Base-by-base conservation (phyloP, 2,113 vertebrate genomes). In the Odontophorus gujanensis region DNA sequence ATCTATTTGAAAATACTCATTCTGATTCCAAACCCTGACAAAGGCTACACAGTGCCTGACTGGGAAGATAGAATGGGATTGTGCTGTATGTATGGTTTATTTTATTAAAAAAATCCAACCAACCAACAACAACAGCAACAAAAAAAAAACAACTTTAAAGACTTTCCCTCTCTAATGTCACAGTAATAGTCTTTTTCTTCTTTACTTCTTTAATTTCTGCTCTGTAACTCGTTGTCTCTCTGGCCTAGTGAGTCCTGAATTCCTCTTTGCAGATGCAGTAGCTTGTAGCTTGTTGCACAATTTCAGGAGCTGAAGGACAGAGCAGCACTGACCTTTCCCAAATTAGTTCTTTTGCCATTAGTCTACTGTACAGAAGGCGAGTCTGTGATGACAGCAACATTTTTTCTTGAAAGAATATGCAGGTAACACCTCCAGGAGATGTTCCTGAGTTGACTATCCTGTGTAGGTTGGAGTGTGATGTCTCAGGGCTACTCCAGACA, bases 211-310 rank as follows among this genome's bases (percentile, higher is more conserved):
- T 67, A 89, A 51, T 30, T 72, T 93, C n/a, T 63, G 20, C 65
- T 76, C 80, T 85, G 43, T 68, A 91, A 82, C 34, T 73, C 43
- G 43, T 45, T 62, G 13, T 57, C 25, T 57, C 26, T 89, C 40
- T 68, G 81, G 22, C 19, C 19, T 71, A 80, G 53, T 51, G 79
- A 90, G 19, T 69, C 58, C 79, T 11, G 34, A 79, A 90, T 68
- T 81, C 81, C 59, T n/a, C 13, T 77, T 83, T 92, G 55, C 91
- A 88, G 24, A 66, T 76, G 76, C 76, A 88, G 55, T 21, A 77
- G n/a, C 38, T 30, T 45, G 45, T 48, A 80, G n/a, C 66, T 61
- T 83, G 36, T 26, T 48, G 48, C n/a, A 45, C 26, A 58, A 20
- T 63, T 81, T 73, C 68, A 58, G 55, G 82, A 16, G 43, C 82